Base-by-base conservation (phyloP, 2,888 invertebrate species). In the Mystacides longicornis region DNA sequence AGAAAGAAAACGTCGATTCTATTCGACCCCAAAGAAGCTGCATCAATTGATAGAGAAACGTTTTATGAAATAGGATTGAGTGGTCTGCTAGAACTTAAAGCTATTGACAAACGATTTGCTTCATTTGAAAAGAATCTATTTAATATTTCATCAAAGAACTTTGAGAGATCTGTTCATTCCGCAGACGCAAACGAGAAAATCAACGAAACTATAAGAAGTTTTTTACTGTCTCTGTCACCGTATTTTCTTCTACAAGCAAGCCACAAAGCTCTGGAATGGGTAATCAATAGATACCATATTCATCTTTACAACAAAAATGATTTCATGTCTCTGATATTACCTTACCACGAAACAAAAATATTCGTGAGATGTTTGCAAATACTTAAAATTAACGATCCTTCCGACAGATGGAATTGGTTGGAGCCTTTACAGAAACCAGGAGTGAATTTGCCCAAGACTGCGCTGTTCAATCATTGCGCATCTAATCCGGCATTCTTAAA, bases 261-360 rank as follows among this genome's bases (percentile, higher is more conserved):
- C 0, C 93, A 95, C 62, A 92, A 95, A 75, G 87, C 93, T 1
- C 70, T 99, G 48, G 99, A 99, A 76, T 99, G 97, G 97, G 78
- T 99, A 2, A 83, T 98, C 47, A 83, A 91, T 65, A 82, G 95
- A 63, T 96, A 87, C 68, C 84, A 87, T 62, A 87, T 98, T 58
- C 89, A 98, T 65, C 80, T 88, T 52, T 97, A 88, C 70, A 97
- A 97, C 67, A 82, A 83, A 54, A 85, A 91, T 66, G 84, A 85
- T 1, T 76, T 97, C 42, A 75, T 98, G 64, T 78, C 85, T 58
- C 75, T 92, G 7, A 87, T 92, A 54, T 71, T 99, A 53, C 97
- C 98, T 0, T 97, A 94, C 68, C 94, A 97, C 70, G 92, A 94
- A 65, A 92, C 93, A 0, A 87, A 88, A 62, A 86, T 91, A 60